Evolutionary conservation across 1,140 invertebrate genomes (phyloP), one percentile per base, ranked within the genome.

Genomic region (Hypothenemus hampei): DNA sequence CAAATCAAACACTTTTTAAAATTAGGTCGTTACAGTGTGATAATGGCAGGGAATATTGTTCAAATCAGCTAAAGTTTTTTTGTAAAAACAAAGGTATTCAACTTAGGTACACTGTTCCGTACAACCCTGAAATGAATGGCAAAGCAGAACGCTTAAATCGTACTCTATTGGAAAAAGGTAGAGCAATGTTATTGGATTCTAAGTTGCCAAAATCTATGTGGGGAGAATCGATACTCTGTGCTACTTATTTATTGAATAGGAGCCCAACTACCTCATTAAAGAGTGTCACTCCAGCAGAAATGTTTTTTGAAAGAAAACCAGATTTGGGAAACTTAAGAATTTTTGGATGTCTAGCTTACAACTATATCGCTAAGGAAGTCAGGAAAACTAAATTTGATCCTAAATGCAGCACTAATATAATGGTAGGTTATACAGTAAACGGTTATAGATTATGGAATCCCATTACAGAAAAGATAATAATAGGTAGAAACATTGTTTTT

Each of bases 261-360:
- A n/a, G n/a, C n/a, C n/a, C n/a, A n/a, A n/a, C n/a, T n/a, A n/a
- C n/a, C n/a, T n/a, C n/a, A n/a, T n/a, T 16, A 22, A 20, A 43
- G 3, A 13, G 10, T 5, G 21, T 10, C 6, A 10, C 19, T 10
- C 20, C 24, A 6, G 44, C 20, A 46, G 44, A 46, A 24, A 22
- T 46, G 11, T 24, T 26, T 15, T 46, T 26, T 22, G 35, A 35
- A n/a, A 48, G 24, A 15, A 48, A 48, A 35, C 29, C 45, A 33
- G 20, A 48, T 48, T 23, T 48, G 35, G 10, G 6, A 31, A 48
- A 48, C 35, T 26, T 48, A 48, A 31, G 15, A 18, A 48, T 45
- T 19, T 45, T 45, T 45, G 43, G 43, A 45, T 11, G 43, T 45
- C 7, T 24, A 45, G 43, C 13, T 43, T 20, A 43, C 19, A 18